Conservation (phyloP, 2,888 invertebrate genomes). For the Phymatocera aterrima region DNA sequence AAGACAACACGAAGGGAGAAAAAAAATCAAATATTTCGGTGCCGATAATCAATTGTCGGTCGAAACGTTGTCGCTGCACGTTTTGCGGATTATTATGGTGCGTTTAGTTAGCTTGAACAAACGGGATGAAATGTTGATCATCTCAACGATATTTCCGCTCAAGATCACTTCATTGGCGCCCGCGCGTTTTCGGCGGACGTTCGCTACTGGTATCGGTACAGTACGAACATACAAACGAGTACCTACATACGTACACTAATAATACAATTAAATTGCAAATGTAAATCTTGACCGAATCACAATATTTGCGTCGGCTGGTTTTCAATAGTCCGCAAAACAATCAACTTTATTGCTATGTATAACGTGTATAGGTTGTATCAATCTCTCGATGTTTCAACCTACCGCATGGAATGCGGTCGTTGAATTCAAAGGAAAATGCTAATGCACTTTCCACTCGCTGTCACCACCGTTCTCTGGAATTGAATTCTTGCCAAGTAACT, state of each 20-base stretch:
- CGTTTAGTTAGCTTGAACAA: neutral
- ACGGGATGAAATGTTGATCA: slow-evolving; percentile 5
- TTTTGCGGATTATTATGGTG: neutral
- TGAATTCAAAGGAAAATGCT: slow-evolving; percentile 20
- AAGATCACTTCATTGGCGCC: slow-evolving; percentile 21
- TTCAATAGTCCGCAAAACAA: slow-evolving; percentile 36
- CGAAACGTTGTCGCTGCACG: neutral
- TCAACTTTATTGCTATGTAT: slow-evolving; percentile 7
- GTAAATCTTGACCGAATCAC: slow-evolving; percentile 31
- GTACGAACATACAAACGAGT: no score
- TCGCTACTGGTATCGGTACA: slow-evolving; percentile 7
- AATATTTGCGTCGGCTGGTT: slow-evolving; percentile 36
- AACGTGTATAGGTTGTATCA: neutral
- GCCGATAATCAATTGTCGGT: no score
- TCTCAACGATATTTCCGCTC: slow-evolving; percentile 35
- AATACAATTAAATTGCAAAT: slow-evolving; percentile 45
- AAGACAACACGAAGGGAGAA: no score
- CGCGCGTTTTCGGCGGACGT: neutral
- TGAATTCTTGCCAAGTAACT: neutral
- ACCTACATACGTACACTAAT: slow-evolving; percentile 17
- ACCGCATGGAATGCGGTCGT: neutral
- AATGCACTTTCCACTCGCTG: neutral
- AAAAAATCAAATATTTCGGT: no score
- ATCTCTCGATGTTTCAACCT: slow-evolving; percentile 8
- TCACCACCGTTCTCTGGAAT: neutral